Percentiles rank a stretch among this genome's conserved stretches.
phyloP scores from a whole-genome alignment of 2,113 vertebrate genomes.

The Pungitius pungitius region DNA sequence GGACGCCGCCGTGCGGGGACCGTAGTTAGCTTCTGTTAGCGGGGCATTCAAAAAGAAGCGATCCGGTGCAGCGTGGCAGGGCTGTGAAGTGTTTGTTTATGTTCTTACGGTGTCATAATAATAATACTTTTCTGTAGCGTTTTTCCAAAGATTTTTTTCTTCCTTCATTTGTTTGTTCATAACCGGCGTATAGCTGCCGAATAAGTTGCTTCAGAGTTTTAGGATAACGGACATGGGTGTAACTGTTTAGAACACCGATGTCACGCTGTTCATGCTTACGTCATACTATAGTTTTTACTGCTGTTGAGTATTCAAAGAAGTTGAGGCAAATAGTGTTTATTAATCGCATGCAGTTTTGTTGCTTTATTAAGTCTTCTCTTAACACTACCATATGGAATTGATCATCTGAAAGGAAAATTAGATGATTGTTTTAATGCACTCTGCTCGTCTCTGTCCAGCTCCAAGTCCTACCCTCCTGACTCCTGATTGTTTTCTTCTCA shows the following conservation, averaged over 20 bases:
- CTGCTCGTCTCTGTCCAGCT: neutral
- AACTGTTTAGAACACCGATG: too few species aligned
- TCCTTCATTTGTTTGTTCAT: too few species aligned
- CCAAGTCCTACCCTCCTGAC: neutral
- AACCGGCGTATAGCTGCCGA: too few species aligned
- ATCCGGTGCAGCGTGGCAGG: too few species aligned
- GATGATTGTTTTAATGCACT: neutral
- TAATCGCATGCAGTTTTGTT: neutral
- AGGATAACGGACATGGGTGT: too few species aligned
- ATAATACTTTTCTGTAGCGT: too few species aligned
- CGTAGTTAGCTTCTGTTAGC: neutral
- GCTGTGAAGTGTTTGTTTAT: too few species aligned
- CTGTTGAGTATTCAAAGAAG: neutral
- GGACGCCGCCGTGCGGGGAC: neutral
- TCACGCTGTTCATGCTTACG: neutral
- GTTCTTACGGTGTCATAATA: too few species aligned
- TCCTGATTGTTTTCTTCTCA: slow-evolving; percentile 55
- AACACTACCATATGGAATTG: neutral
- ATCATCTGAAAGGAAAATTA: neutral
- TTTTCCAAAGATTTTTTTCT: too few species aligned
- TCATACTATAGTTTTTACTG: too few species aligned
- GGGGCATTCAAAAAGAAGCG: slow-evolving; percentile 12
- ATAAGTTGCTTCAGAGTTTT: too few species aligned
- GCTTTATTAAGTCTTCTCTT: too few species aligned
- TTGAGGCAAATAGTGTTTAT: neutral